phyloP scores from a whole-genome alignment of 2,113 vertebrate species.

The Carassius auratus region DNA sequence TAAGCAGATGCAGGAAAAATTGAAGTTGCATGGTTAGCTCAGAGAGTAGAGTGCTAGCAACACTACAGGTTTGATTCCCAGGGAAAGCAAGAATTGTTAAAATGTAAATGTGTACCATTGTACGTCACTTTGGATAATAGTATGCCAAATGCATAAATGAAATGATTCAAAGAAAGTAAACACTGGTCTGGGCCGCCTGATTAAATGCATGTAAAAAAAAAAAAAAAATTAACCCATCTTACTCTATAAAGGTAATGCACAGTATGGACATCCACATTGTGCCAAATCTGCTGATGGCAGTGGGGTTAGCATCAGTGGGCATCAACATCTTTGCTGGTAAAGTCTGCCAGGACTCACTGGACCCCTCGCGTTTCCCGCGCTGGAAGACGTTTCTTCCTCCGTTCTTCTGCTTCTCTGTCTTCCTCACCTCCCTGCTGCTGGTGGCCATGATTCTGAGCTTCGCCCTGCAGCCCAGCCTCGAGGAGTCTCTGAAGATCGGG shows the following conservation, averaged over 20 bases:
- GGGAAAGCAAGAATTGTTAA: no score
- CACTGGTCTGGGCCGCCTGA: not conserved
- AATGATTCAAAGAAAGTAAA: not conserved
- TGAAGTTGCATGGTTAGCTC: no score
- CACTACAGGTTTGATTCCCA: no score
- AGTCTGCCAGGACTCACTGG: constrained; percentile 81
- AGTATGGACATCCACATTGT: constrained; percentile 79
- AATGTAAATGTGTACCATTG: no score
- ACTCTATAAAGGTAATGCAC: constrained; percentile 77
- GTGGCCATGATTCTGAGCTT: constrained; percentile 77
- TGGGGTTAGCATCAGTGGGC: constrained; percentile 81
- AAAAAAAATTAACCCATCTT: not conserved
- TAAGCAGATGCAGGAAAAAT: not conserved
- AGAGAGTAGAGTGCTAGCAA: no score
- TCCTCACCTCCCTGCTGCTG: constrained; percentile 73
- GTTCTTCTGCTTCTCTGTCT: constrained; percentile 67
- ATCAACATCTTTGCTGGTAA: constrained; percentile 76
- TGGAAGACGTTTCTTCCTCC: constrained; percentile 76
- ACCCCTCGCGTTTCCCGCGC: constrained; percentile 76
- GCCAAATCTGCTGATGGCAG: constrained; percentile 77
- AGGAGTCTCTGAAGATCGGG: constrained; percentile 82
- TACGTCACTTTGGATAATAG: no score
- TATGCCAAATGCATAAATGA: no score
- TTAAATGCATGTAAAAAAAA: not conserved
- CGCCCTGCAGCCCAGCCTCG: constrained; percentile 76